Percentiles rank a stretch among this genome's conserved stretches.
phyloP scores from a whole-genome alignment of 2,113 vertebrate species.

The Himantopus leucocephalus region DNA sequence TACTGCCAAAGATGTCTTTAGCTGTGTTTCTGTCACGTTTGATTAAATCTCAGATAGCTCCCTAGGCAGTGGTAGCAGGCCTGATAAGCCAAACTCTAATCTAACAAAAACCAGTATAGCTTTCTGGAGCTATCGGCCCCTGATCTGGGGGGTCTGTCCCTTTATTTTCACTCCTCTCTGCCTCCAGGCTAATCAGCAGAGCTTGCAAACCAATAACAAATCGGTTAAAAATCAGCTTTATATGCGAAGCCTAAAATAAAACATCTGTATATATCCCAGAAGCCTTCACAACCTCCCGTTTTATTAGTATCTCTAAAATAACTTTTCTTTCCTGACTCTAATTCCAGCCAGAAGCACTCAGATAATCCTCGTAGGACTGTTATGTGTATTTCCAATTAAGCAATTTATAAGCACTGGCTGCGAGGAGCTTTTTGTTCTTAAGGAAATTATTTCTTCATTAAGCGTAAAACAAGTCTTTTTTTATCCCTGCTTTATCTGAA shows the following conservation, averaged over 20 bases:
- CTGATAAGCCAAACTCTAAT: neutral
- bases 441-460: slow-evolving; percentile 69
- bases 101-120: neutral
- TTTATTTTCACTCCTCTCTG: neutral
- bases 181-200: neutral
- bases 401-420: slow-evolving; percentile 64
- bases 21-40: neutral
- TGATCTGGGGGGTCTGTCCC: neutral
- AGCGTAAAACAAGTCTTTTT: slow-evolving; percentile 45
- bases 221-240: neutral
- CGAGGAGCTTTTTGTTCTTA: slow-evolving; percentile 62
- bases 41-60: neutral
- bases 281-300: slow-evolving; percentile 28
- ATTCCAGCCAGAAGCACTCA: slow-evolving; percentile 62
- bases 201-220: neutral
- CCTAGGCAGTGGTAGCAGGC: neutral
- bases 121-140: neutral
- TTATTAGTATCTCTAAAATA: slow-evolving; percentile 60
- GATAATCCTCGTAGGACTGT: slow-evolving; percentile 54
- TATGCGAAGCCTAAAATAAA: slow-evolving; percentile 41
- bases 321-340: slow-evolving; percentile 60
- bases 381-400: slow-evolving; percentile 68
- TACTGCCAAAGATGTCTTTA: neutral
- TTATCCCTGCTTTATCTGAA: slow-evolving; percentile 43
- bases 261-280: slow-evolving; percentile 47